Conservation (phyloP, 2,888 invertebrate species). For the Orchesellides sinensis region DNA sequence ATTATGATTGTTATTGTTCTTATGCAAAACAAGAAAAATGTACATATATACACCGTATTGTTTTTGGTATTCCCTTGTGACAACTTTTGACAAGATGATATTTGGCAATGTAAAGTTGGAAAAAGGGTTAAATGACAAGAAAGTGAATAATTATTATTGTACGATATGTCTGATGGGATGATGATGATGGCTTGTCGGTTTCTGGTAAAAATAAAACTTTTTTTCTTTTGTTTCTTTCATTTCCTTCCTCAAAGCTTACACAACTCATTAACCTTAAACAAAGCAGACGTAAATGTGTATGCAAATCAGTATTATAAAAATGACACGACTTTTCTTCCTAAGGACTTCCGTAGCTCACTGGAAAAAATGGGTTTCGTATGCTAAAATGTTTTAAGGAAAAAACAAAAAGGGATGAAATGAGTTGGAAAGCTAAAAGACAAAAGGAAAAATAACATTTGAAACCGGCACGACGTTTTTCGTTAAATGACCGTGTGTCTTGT, state of each 20-base stretch:
- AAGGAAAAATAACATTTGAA: no score
- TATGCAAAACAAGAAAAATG: conserved; percentile 41
- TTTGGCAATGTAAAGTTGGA: conserved; percentile 8
- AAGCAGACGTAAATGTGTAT: conserved; percentile 32
- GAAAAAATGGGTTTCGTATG: conserved; percentile 51
- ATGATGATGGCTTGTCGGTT: neutral
- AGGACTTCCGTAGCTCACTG: conserved; percentile 4
- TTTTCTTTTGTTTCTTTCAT: neutral
- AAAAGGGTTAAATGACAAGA: conserved; percentile 61
- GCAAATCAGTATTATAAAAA: conserved; percentile 28
- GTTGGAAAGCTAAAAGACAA: no score
- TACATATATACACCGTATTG: neutral
- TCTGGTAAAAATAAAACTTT: conserved; percentile 8
- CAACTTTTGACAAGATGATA: conserved; percentile 41
- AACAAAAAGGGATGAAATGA: conserved; percentile 53
- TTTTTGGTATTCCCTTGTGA: conserved; percentile 47
- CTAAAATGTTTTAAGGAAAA: conserved; percentile 33
- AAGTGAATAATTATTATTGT: conserved; percentile 27
- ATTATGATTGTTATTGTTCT: conserved; percentile 29
- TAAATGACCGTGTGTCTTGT: conserved; percentile 17
- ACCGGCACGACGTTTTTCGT: no score
- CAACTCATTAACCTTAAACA: conserved; percentile 66
- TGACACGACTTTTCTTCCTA: neutral
- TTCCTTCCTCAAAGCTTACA: conserved; percentile 60
- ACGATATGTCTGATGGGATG: neutral